Evolutionary conservation across 2,113 vertebrate genomes (phyloP), one percentile per base, ranked within the genome.

Genomic region (Pica pica): DNA sequence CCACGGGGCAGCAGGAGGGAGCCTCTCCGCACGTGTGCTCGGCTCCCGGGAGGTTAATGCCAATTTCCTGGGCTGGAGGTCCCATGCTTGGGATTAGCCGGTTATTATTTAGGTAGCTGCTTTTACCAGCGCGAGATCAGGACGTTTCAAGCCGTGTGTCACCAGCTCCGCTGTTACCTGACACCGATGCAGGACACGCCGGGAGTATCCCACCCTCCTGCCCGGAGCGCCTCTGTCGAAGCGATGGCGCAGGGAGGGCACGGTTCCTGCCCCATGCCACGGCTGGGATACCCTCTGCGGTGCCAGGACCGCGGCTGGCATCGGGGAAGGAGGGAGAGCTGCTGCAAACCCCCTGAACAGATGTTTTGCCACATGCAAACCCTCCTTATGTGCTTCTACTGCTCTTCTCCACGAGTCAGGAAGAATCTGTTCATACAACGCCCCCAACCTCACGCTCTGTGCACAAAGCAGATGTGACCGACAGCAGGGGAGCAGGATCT

Each of bases 391-490:
- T 13, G 59, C 50, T 41, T 6, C 16, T 17, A 28, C 60, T 18
- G 65, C 31, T 63, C 42, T 33, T 56, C 35, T 16, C 31, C n/a
- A 1, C 16, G 2, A 21, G 28, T 19, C 42, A 0, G 26, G 21
- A 47, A 42, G 33, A 31, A 50, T 18, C 35, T 61, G 44, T 7
- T 21, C 16, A 1, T 2, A 11, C 6, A 4, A 22, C 15, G 46
- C 1, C 5, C 11, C 16, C 39, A 14, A 0, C 2, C 52, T 26
- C 67, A 6, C 2, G 50, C 24, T 57, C 23, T 0, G 3, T 0
- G 23, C 5, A 2, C 41, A 24, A 37, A 39, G 47, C 15, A 5
- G 50, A 39, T 4, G 35, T 0, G 6, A 14, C 2, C 2, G 4
- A 8, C 3, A 50, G 56, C 17, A 1, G 67, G 24, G 52, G 13